Conservation (phyloP, 2,888 invertebrate species). For the Oxyscelio sp. region DNA sequence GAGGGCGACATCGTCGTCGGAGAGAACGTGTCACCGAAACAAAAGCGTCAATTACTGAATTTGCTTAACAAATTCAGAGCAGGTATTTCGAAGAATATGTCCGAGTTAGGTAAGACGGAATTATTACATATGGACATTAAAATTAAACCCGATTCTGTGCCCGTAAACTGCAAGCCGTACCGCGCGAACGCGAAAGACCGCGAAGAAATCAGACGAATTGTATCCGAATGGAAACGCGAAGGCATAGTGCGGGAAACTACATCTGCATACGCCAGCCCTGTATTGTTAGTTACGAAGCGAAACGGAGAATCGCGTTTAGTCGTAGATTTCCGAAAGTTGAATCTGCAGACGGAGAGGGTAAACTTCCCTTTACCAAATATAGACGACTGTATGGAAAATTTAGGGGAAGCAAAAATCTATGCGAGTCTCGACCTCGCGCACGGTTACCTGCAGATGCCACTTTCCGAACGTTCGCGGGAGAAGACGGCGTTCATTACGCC, state of each 20-base stretch:
- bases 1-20: no score
- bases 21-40: no score
- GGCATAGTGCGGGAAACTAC: slow-evolving; percentile 61
- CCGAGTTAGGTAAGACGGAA: slow-evolving; percentile 35
- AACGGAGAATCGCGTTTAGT: slow-evolving; percentile 67
- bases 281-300: slow-evolving; percentile 61
- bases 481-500: slow-evolving; percentile 77
- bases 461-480: slow-evolving; percentile 49
- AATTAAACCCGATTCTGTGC: slow-evolving; percentile 46
- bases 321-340: slow-evolving; percentile 68
- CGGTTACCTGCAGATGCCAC: slow-evolving; percentile 63
- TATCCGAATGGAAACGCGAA: slow-evolving; percentile 60
- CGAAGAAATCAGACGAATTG: slow-evolving; percentile 56
- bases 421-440: slow-evolving; percentile 49
- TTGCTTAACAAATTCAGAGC: slow-evolving; percentile 18
- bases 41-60: background rate
- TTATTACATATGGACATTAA: slow-evolving; percentile 40
- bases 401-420: slow-evolving; percentile 28
- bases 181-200: slow-evolving; percentile 57
- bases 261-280: slow-evolving; percentile 70
- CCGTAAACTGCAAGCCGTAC: slow-evolving; percentile 49
- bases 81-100: slow-evolving; percentile 24
- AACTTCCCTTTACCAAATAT: slow-evolving; percentile 63
- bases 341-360: slow-evolving; percentile 61
- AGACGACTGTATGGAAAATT: slow-evolving; percentile 23